A percentile compares a stretch with the other conserved stretches of the same genome.
Conservation (phyloP, 2,113 vertebrate species). For the Oriolus oriolus region DNA sequence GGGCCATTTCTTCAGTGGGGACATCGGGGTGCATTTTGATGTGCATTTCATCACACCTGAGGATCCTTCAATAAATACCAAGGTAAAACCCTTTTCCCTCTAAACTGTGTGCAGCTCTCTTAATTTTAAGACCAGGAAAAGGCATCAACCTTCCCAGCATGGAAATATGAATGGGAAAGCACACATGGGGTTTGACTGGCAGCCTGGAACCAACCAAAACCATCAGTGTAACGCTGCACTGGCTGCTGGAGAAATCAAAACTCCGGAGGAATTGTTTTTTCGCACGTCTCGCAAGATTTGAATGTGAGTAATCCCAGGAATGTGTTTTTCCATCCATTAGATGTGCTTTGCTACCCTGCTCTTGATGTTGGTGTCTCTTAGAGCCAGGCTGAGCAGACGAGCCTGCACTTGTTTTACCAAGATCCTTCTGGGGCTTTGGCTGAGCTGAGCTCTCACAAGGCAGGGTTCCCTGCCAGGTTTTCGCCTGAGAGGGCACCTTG, state of each 20-base stretch:
- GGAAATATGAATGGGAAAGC: neutral
- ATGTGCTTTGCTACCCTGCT: neutral
- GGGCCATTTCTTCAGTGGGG: too few species aligned
- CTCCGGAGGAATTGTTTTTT: neutral
- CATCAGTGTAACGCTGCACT: neutral
- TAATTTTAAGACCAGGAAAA: too few species aligned
- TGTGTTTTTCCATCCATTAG: neutral
- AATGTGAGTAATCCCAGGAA: neutral
- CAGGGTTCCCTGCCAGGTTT: neutral
- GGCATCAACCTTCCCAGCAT: neutral
- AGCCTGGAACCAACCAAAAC: neutral
- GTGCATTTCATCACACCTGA: too few species aligned
- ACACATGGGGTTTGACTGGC: neutral
- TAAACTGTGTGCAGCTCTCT: too few species aligned
- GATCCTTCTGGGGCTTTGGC: conserved; percentile 1
- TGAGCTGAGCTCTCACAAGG: neutral
- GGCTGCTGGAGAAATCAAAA: neutral
- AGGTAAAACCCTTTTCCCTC: too few species aligned
- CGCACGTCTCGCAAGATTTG: neutral
- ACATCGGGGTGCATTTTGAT: too few species aligned
- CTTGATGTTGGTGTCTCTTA: neutral
- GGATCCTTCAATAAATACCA: too few species aligned
- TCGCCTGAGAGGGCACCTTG: neutral
- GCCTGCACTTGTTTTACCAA: conserved; percentile 15
- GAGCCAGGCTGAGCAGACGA: neutral